These are phyloP conservation scores for Macaca mulatta DNA, from an alignment of 2,113 vertebrate species.

Conservation along the genomic window DNA sequence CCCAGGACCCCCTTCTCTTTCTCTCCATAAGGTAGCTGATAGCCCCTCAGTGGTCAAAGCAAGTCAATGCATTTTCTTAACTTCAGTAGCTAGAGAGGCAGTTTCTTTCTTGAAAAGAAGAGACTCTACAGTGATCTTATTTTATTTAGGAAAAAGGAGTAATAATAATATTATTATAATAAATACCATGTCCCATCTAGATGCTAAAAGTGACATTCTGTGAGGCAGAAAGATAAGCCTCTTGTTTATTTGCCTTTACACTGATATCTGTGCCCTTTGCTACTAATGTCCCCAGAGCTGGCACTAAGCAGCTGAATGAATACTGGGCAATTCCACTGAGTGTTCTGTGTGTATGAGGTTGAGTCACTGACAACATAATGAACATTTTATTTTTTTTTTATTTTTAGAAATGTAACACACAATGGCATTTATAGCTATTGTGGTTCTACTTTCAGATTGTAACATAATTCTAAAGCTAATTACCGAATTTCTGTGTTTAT, in stretches of 20 bases:
- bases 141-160: not conserved
- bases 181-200: not conserved
- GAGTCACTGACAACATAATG: conserved; percentile 70
- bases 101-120: not conserved
- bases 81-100: not conserved
- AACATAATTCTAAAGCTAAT: conserved; percentile 77
- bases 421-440: conserved; percentile 64
- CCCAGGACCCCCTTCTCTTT: not conserved
- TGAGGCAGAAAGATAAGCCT: not conserved
- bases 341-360: not conserved
- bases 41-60: not conserved
- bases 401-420: conserved; percentile 72
- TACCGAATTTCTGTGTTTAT: conserved; percentile 78
- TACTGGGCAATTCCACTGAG: not conserved
- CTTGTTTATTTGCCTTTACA: not conserved
- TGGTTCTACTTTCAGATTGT: conserved; percentile 60
- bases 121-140: not conserved
- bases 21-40: not conserved
- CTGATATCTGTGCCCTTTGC: conserved; percentile 11
- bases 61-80: not conserved
- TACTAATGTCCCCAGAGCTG: not conserved
- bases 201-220: conserved; percentile 20
- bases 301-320: conserved; percentile 37
- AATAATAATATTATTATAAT: not conserved
- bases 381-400: conserved; percentile 70